phyloP scores from a whole-genome alignment of 2,888 invertebrate genomes.

The Eucera pruinosa region DNA sequence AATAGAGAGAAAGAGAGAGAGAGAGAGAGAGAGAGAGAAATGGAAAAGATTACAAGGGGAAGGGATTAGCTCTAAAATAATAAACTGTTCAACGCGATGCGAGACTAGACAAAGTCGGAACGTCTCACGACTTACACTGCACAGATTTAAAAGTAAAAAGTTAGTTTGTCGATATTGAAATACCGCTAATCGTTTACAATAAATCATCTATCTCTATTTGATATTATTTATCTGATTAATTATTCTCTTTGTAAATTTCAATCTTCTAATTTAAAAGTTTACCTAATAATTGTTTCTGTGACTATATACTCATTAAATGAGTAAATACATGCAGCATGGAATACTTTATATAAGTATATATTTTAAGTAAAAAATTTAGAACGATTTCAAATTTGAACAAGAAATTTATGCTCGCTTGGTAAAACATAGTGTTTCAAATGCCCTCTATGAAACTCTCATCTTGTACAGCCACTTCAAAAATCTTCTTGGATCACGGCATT shows the following conservation, averaged over 20 bases:
- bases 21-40: too few species aligned
- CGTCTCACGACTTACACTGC: slow-evolving; percentile 62
- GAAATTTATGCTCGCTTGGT: neutral
- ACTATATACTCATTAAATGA: neutral
- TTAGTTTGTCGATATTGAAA: slow-evolving; percentile 15
- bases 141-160: slow-evolving; percentile 54
- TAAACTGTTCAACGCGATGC: slow-evolving; percentile 73
- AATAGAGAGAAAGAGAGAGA: slow-evolving; percentile 50
- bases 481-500: neutral
- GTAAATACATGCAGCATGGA: too few species aligned
- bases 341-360: neutral
- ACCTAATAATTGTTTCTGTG: neutral
- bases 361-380: neutral
- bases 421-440: neutral
- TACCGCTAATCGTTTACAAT: neutral
- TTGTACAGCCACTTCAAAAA: slow-evolving; percentile 18
- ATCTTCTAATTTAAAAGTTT: neutral
- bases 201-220: too few species aligned
- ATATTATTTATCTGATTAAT: too few species aligned
- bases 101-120: slow-evolving; percentile 65
- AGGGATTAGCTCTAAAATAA: slow-evolving; percentile 78
- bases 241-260: neutral
- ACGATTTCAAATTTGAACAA: slow-evolving; percentile 3
- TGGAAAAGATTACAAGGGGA: slow-evolving; percentile 68
- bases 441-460: slow-evolving; percentile 9